Conservation (phyloP, 1,140 invertebrate genomes). For the Drosophila takahashii region DNA sequence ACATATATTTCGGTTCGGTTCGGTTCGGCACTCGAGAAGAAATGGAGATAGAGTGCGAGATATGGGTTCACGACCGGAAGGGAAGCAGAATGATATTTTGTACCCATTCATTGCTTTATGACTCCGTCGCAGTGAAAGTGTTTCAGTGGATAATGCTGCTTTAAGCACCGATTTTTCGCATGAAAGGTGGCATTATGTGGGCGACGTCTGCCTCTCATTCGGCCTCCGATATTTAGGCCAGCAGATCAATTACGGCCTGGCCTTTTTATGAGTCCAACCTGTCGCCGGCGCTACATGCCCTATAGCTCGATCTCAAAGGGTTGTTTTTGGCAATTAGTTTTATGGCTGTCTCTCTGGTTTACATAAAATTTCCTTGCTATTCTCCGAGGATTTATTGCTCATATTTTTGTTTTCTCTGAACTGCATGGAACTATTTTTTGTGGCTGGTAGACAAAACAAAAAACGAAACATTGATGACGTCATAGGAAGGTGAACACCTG, state of each 20-base stretch:
- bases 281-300: slow-evolving; percentile 46
- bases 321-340: slow-evolving; percentile 51
- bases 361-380: slow-evolving; percentile 1
- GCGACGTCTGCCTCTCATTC: slow-evolving; percentile 34
- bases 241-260: slow-evolving; percentile 33
- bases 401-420: background rate
- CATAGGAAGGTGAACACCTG: slow-evolving; percentile 58
- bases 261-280: slow-evolving; percentile 19
- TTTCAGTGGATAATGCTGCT: slow-evolving; percentile 8
- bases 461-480: slow-evolving; percentile 33
- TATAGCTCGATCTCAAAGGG: slow-evolving; percentile 31
- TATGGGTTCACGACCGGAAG: slow-evolving; percentile 26
- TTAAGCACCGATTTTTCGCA: slow-evolving; percentile 49
- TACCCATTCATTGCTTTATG: slow-evolving; percentile 42
- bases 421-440: background rate
- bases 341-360: slow-evolving; percentile 31
- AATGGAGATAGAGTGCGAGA: slow-evolving; percentile 19
- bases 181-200: slow-evolving; percentile 70
- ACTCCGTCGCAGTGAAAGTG: slow-evolving; percentile 53
- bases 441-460: slow-evolving; percentile 6
- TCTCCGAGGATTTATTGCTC: background rate
- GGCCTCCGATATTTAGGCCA: slow-evolving; percentile 40
- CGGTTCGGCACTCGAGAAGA: background rate
- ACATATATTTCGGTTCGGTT: slow-evolving; percentile 8
- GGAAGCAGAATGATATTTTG: slow-evolving; percentile 16